phyloP scores from a whole-genome alignment of 2,797 vertebrate species.

The Thunnus albacares region DNA sequence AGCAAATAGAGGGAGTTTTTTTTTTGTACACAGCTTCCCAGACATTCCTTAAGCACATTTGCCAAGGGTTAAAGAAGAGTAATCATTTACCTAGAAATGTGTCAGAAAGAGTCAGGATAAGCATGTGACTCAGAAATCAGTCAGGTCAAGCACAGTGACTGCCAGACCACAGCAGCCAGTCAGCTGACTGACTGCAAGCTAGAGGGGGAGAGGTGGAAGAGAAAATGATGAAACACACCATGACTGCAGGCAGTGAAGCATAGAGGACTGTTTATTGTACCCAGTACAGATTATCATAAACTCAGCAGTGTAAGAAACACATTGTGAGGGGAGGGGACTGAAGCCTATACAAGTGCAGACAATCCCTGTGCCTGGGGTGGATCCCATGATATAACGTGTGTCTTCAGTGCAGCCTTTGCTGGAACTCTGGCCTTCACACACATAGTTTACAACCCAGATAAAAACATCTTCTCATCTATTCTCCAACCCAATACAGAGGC shows the following conservation, averaged over 20 bases:
- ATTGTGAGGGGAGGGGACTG: slow-evolving; percentile 69
- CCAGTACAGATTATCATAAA: slow-evolving; percentile 94
- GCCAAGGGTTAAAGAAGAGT: neutral
- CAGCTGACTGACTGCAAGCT: slow-evolving; percentile 60
- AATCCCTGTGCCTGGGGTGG: slow-evolving; percentile 49
- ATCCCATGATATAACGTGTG: slow-evolving; percentile 43
- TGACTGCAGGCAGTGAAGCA: slow-evolving; percentile 81
- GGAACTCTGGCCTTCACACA: slow-evolving; percentile 59
- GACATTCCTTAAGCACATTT: slow-evolving; percentile 13
- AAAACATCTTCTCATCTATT: slow-evolving; percentile 48
- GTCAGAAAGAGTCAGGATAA: slow-evolving; percentile 43
- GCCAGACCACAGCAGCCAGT: slow-evolving; percentile 54
- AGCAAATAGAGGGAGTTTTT: neutral
- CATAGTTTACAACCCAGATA: slow-evolving; percentile 48
- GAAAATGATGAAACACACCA: slow-evolving; percentile 62
- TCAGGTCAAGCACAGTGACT: slow-evolving; percentile 65
- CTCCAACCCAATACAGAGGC: slow-evolving; percentile 34
- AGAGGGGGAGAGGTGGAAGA: neutral
- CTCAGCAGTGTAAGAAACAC: slow-evolving; percentile 91
- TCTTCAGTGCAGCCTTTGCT: slow-evolving; percentile 39
- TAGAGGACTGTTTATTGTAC: slow-evolving; percentile 95
- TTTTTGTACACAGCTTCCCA: neutral
- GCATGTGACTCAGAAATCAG: slow-evolving; percentile 73
- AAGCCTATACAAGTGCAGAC: slow-evolving; percentile 84
- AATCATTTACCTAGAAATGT: slow-evolving; percentile 65